Base-by-base conservation (phyloP, 2,113 vertebrate genomes). In the Engystomops pustulosus region DNA sequence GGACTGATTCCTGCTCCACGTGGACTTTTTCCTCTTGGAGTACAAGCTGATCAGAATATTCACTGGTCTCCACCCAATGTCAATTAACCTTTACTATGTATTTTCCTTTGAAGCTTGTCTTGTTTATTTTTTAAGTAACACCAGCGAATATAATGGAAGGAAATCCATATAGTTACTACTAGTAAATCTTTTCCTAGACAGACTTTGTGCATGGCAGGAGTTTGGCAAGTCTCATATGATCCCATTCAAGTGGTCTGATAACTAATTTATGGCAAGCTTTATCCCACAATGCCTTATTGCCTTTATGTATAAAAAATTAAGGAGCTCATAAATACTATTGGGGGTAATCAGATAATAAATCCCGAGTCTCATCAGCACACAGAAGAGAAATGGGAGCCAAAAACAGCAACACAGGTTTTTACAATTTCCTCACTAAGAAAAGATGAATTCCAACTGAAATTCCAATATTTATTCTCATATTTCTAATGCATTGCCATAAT, bases 81-180 rank as follows among this genome's bases (percentile, higher is more conserved):
- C 88, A 96, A 96, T 98, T 97, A 97, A 96, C 95, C 94, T 94
- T 93, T 93, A 88, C 88, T 92, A 88, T 86, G 79, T 86, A 85
- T 87, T 86, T 95, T 95, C 93, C 94, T 94, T 95, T 95, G 92
- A 94, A 92, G 91, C 89, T 90, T 85, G 84, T 90, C 92, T 83
- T 92, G 93, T 96, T 97, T 96, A 95, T 92, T 89, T 91, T 92
- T 91, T 88, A 91, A 92, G 90, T 82, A 90, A 85, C 86, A 83
- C 90, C 86, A 84, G 91, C 89, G 88, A 91, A 90, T 92, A 93
- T 91, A 88, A 93, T 92, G 89, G 90, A 92, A 89, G 93, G 91
- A 95, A 95, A 91, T 92, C 91, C 94, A 94, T 94, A 93, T 93
- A 91, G 71, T 47, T 67, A 51, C 83, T 77, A 69, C 76, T 85